phyloP scores from a whole-genome alignment of 2,888 invertebrate genomes.

The Tridacna crocea region DNA sequence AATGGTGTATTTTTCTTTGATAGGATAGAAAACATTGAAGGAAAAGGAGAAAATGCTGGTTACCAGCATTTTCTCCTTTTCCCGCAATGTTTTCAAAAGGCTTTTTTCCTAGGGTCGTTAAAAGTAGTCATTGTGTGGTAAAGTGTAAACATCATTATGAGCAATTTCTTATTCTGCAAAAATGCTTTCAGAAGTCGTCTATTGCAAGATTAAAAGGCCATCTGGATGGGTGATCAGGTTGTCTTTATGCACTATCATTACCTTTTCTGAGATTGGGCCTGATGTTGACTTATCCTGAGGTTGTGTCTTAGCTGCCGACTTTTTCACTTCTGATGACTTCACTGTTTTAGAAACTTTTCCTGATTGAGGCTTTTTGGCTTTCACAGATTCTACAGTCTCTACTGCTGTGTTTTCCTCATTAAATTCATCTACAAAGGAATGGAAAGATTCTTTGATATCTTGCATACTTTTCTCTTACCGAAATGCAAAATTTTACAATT shows the following conservation, averaged over 20 bases:
- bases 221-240: too few relatives aligned
- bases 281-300: constrained; percentile 16
- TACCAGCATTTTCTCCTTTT: too few relatives aligned
- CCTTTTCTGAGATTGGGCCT: background rate
- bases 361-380: constrained; percentile 43
- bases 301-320: constrained; percentile 9
- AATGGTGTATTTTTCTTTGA: too few relatives aligned
- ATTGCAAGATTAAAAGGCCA: too few relatives aligned
- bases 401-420: constrained; percentile 72
- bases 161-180: background rate
- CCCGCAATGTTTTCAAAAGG: too few relatives aligned
- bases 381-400: constrained; percentile 50
- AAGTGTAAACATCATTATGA: background rate
- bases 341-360: constrained; percentile 43
- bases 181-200: background rate
- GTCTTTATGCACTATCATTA: background rate
- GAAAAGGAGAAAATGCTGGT: too few relatives aligned
- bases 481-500: background rate
- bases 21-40: too few relatives aligned
- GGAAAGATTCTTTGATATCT: constrained; percentile 1
- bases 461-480: background rate
- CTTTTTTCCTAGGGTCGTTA: too few relatives aligned
- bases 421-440: constrained; percentile 72
- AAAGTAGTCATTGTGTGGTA: too few relatives aligned
- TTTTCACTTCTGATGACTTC: constrained; percentile 32